Base-by-base conservation (phyloP, 1,140 invertebrate species). In the Platorchestia sp. region DNA sequence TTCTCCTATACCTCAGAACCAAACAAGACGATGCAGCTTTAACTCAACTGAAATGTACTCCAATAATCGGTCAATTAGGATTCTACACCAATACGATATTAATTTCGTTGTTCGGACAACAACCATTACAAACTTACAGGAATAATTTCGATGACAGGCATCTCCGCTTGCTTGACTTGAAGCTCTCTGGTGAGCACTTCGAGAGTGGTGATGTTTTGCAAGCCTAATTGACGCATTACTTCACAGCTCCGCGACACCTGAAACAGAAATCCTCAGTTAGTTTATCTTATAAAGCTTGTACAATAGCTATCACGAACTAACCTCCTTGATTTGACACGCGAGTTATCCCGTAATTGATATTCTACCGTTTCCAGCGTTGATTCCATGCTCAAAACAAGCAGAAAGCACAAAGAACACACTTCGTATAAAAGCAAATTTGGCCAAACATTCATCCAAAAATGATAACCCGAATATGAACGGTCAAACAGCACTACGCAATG, bases 131-230 rank as follows among this genome's bases (percentile, higher is more conserved):
- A 75, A 97, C 97, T 53, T 47, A 93, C 91, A 47, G 91, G 91
- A 45, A 3, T 45, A 40, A 93, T 93, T n/a, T 93, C 51, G 47
- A 95, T 43, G n/a, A 86, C 45, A 47, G 95, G 95, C 86, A 96
- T 59, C n/a, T 44, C 95, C 36, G 95, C 90, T 86, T 87, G 95
- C 95, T 95, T 98, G 36, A 99, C 98, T 96, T 98, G 98, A 96
- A 98, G 98, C 97, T 99, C 98, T 91, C 98, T 98, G 97, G 99
- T 98, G 93, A 99, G 97, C 97, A 99, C 98, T 97, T 99, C 99
- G 97, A 98, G 97, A 0, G 99, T 99, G 96, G 98, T 97, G 51
- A 99, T 97, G 96, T 99, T 98, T 95, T 98, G 97, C 97, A 99
- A 99, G 19, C 98, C 98, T 86, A 98, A 97, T 93, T 98, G 97